Conservation (phyloP, 2,888 invertebrate genomes). For the Polylopha cassiicola region DNA sequence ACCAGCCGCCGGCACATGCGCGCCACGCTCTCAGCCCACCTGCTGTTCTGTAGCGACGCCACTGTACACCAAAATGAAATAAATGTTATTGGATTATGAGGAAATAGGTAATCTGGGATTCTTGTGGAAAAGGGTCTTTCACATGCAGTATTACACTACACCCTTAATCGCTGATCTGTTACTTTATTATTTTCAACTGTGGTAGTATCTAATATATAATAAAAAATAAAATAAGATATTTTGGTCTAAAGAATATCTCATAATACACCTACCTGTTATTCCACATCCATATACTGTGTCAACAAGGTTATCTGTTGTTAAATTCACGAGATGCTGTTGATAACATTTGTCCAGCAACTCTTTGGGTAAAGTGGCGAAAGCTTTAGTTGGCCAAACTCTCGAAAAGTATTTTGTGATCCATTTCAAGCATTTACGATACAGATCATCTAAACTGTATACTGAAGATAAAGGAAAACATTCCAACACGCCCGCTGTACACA, state of each 20-base stretch:
- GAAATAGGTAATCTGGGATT: too few relatives aligned
- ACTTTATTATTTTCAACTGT: too few relatives aligned
- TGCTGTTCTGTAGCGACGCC: slow-evolving; percentile 84
- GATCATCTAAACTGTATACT: slow-evolving; percentile 90
- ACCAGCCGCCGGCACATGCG: slow-evolving; percentile 87
- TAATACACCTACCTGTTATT: slow-evolving; percentile 77
- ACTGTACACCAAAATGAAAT: too few relatives aligned
- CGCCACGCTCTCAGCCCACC: slow-evolving; percentile 90
- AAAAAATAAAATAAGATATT: too few relatives aligned
- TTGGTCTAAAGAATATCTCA: too few relatives aligned
- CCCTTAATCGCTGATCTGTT: too few relatives aligned
- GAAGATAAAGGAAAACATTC: slow-evolving; percentile 92
- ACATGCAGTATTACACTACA: too few relatives aligned
- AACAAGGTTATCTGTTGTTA: slow-evolving; percentile 87
- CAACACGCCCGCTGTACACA: slow-evolving; percentile 90
- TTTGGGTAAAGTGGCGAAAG: slow-evolving; percentile 89
- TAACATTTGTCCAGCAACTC: slow-evolving; percentile 90
- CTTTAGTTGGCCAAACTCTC: slow-evolving; percentile 93
- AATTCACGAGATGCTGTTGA: slow-evolving; percentile 87
- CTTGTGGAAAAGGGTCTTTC: too few relatives aligned
- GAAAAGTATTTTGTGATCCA: slow-evolving; percentile 92
- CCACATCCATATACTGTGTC: slow-evolving; percentile 91
- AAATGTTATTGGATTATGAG: too few relatives aligned
- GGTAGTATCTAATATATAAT: too few relatives aligned
- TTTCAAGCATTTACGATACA: slow-evolving; percentile 89